Evolutionary conservation across 1,140 invertebrate genomes (phyloP).

Genomic region (Drosophila seguyi): DNA sequence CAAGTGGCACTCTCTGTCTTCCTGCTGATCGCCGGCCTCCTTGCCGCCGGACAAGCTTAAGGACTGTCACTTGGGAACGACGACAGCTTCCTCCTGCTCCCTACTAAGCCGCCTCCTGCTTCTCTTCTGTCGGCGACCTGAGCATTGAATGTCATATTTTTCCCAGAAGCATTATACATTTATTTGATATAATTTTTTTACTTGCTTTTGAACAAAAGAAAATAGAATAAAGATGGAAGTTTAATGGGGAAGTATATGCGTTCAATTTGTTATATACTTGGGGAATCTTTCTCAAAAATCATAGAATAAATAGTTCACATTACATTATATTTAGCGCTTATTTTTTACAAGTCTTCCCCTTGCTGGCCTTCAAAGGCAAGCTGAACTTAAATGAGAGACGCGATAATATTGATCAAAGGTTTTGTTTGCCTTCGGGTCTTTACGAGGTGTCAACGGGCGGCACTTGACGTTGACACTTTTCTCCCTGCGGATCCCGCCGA

Average conservation of each 20-base stretch:
- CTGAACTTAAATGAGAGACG: neutral
- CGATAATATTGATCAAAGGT: slow-evolving; percentile 21
- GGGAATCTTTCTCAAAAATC: neutral
- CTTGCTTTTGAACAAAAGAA: slow-evolving; percentile 19
- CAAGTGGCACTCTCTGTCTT: slow-evolving; percentile 33
- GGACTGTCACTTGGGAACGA: neutral
- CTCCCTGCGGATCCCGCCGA: neutral
- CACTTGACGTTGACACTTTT: slow-evolving; percentile 40
- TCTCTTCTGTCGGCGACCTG: neutral
- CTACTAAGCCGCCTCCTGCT: neutral
- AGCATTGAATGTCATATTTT: slow-evolving; percentile 2
- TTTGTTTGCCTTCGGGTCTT: slow-evolving; percentile 29
- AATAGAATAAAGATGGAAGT: slow-evolving; percentile 19
- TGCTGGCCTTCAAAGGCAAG: neutral
- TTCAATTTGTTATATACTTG: neutral
- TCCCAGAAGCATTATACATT: slow-evolving; percentile 13
- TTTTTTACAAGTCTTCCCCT: neutral
- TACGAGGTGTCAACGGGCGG: slow-evolving; percentile 43
- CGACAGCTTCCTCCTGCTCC: slow-evolving; percentile 9
- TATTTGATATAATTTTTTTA: slow-evolving; percentile 5
- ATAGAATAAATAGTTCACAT: neutral
- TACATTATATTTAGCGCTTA: neutral
- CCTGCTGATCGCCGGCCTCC: slow-evolving; percentile 41
- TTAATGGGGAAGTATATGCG: neutral
- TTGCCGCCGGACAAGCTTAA: slow-evolving; percentile 39